Base-by-base conservation (phyloP, 2,113 vertebrate genomes). In the Eidolon helvum region DNA sequence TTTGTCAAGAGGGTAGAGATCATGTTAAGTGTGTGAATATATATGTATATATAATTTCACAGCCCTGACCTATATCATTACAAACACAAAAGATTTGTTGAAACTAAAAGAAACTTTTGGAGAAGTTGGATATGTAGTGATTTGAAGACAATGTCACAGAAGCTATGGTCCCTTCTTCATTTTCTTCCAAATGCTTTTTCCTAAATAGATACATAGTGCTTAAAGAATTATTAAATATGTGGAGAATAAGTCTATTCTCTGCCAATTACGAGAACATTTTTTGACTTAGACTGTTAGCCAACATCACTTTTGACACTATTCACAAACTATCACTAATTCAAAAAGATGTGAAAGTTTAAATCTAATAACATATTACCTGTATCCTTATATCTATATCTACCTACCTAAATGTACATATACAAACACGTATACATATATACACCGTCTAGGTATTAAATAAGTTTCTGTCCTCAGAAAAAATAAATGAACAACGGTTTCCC, bases 311-410 rank as follows among this genome's bases (percentile, higher is more conserved):
- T 66, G 10, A 82, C 68, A 87, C 66, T 78, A 84, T 33, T 88
- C 38, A 91, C 26, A 93, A 78, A 91, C 33, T 84, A 94, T 35
- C 50, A 59, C 48, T 61, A 78, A 90, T 92, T 90, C 80, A 66
- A 35, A 90, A 93, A 45, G 22, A 85, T 61, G 24, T 50, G 1
- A 86, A 33, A 35, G 18, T 43, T 95, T 65, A 55, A 26, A 92
- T 79, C 59, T 63, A 78, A 35, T 93, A 80, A 86, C 63, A 86
- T n/a, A 91, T 48, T 75, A 77, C 43, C 14, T 79, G 38, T 77
- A 88, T 65, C 16, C 11, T 57, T 68, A 30, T 18, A 75, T 68
- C 75, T 61, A 50, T 50, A 50, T 48, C 26, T 33, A 53, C 11
- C 18, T 35, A 55, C 11, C 12, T 74, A 69, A 26, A 40, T 65